phyloP scores from a whole-genome alignment of 2,888 invertebrate species.

The Thymelicus sylvestris region DNA sequence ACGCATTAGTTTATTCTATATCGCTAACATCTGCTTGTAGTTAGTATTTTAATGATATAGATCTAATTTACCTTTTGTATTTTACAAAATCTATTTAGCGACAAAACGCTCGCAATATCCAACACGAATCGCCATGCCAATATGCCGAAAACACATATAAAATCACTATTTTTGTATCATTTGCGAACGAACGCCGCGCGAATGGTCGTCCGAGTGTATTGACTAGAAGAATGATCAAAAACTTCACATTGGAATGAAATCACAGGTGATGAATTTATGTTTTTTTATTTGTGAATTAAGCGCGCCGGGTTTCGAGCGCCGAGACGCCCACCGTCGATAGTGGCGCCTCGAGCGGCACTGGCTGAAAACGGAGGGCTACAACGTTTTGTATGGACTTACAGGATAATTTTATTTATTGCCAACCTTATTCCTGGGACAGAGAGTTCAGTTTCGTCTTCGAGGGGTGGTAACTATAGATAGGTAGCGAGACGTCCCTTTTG shows the following conservation, averaged over 20 bases:
- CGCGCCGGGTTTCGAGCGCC: slow-evolving; percentile 63
- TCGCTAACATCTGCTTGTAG: slow-evolving; percentile 10
- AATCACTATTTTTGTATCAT: slow-evolving; percentile 75
- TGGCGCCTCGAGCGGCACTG: slow-evolving; percentile 82
- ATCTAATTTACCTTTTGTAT: slow-evolving; percentile 37
- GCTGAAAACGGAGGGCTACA: slow-evolving; percentile 61
- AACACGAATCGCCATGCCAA: slow-evolving; percentile 61
- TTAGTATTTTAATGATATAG: slow-evolving; percentile 1
- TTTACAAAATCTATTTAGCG: slow-evolving; percentile 34
- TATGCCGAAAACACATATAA: slow-evolving; percentile 71
- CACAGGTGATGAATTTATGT: slow-evolving; percentile 29
- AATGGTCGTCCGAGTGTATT: neutral
- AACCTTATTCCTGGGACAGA: slow-evolving; percentile 50
- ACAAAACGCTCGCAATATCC: slow-evolving; percentile 43
- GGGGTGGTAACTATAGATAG: slow-evolving; percentile 50
- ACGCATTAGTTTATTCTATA: neutral
- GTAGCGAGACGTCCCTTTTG: slow-evolving; percentile 77
- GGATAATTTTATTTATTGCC: slow-evolving; percentile 45
- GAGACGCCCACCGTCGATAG: slow-evolving; percentile 76
- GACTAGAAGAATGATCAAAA: slow-evolving; percentile 9
- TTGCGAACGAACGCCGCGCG: slow-evolving; percentile 52
- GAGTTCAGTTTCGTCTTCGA: slow-evolving; percentile 43
- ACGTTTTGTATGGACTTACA: slow-evolving; percentile 57
- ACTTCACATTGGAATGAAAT: slow-evolving; percentile 31
- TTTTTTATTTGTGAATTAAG: slow-evolving; percentile 43